Base-by-base conservation (phyloP, 2,113 vertebrate genomes). In the Hippolais icterina region DNA sequence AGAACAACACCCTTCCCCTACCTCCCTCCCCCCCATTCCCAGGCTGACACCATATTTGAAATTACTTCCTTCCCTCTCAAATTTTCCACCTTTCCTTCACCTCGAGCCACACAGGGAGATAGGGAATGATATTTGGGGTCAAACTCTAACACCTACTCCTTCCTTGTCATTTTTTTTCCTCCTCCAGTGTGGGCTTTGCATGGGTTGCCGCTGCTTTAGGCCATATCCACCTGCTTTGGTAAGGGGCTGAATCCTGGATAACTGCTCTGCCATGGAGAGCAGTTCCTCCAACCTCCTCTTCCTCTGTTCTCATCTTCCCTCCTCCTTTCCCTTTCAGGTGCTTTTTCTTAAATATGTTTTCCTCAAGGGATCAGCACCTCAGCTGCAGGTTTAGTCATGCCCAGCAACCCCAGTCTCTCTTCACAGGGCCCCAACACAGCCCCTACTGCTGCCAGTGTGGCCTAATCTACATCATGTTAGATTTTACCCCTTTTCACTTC, bases 381-480 rank as follows among this genome's bases (percentile, higher is more conserved):
- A 0, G 21, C 22, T 29, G 16, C 1, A 29, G 39, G 31, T 9
- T 53, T 9, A 28, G 17, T 31, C 0, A 0, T 27, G 37, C 11
- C 33, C 53, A 50, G 60, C 12, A 53, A 28, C 46, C 42, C 37
- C 28, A 29, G 27, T 23, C 9, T 57, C n/a, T 53, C 53, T 16
- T 41, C 53, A n/a, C 11, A 82, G 24, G 5, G 10, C 14, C 28
- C 10, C 6, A 50, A 15, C 15, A 3, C 29, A 33, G 12, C 12
- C 8, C 35, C 33, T 11, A 1, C 23, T 42, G 17, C 47, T 54
- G 63, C 10, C 52, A 33, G 15, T 12, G 12, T 5, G 27, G 18
- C 27, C 28, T 23, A 65, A 33, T 39, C 25, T 35, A 13, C 20
- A 15, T 61, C 1, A 24, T 24, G 87, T 65, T 61, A 20, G 14